These are phyloP conservation scores for Melitaea cinxia DNA, from an alignment of 1,140 invertebrate genomes.

Conservation along the genomic window DNA sequence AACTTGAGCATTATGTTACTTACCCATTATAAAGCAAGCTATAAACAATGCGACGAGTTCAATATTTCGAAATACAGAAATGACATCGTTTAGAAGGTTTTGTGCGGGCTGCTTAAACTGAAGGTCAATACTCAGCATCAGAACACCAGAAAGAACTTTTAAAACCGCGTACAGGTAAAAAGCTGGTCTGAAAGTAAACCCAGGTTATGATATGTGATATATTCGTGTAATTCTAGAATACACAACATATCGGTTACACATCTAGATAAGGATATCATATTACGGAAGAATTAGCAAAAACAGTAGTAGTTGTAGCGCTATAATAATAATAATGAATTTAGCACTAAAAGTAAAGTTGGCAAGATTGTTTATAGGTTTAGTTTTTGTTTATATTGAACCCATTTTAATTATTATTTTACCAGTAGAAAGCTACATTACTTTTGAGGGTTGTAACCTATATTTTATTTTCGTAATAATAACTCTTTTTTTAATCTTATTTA, in stretches of 20 bases:
- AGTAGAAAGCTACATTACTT: too few relatives aligned
- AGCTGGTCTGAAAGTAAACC: constrained; percentile 85
- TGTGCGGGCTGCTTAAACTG: constrained; percentile 89
- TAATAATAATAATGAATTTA: too few relatives aligned
- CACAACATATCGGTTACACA: not conserved
- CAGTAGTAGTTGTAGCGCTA: too few relatives aligned
- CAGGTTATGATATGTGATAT: constrained; percentile 2
- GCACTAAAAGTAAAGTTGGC: too few relatives aligned
- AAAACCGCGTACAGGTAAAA: constrained; percentile 90
- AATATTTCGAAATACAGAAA: constrained; percentile 86
- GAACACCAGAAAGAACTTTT: constrained; percentile 85
- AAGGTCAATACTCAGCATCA: constrained; percentile 89
- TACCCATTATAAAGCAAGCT: constrained; percentile 88
- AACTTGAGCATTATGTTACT: constrained; percentile 37
- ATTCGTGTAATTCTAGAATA: constrained; percentile 11
- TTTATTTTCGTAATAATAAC: too few relatives aligned
- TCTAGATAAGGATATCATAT: not conserved
- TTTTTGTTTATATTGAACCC: too few relatives aligned
- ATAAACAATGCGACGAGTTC: constrained; percentile 89
- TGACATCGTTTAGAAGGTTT: constrained; percentile 88
- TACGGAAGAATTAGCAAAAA: not conserved
- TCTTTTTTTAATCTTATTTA: too few relatives aligned
- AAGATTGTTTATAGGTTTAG: too few relatives aligned
- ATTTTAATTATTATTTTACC: too few relatives aligned
- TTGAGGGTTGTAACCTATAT: too few relatives aligned